Evolutionary conservation across 1,140 invertebrate genomes (phyloP).

Genomic region (Drosophila micromelanica): DNA sequence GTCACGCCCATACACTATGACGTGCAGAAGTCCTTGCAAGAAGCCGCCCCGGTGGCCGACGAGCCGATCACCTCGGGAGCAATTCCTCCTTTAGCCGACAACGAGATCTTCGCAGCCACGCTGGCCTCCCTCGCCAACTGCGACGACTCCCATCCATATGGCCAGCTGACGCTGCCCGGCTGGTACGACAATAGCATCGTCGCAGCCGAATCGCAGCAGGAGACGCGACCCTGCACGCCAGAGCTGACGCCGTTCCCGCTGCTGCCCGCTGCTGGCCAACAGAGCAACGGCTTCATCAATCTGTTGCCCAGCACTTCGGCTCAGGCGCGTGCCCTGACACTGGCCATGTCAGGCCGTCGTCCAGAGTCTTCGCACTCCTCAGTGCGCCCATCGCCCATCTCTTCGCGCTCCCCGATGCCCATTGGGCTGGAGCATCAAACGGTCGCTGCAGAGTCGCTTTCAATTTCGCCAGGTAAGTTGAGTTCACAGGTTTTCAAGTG

Average conservation of each 20-base stretch:
- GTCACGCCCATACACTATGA: too few relatives aligned
- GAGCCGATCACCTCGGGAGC: not conserved
- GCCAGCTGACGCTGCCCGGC: not conserved
- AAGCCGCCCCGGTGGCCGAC: not conserved
- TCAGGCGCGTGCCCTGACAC: conserved; percentile 13
- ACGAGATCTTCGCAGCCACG: not conserved
- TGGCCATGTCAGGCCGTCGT: not conserved
- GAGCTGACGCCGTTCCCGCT: not conserved
- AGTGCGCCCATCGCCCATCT: not conserved
- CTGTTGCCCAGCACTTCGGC: conserved; percentile 25
- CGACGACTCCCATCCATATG: not conserved
- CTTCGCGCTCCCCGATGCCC: not conserved
- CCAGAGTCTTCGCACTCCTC: not conserved
- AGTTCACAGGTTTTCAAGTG: too few relatives aligned
- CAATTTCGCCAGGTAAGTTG: not conserved
- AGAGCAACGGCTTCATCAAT: not conserved
- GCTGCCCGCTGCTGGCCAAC: not conserved
- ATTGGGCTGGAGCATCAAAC: not conserved
- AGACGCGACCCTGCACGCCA: conserved; percentile 9
- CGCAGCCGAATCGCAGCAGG: not conserved
- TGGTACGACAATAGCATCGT: not conserved
- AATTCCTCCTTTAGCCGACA: not conserved
- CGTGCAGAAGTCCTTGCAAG: too few relatives aligned
- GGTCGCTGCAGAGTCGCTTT: not conserved
- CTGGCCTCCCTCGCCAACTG: not conserved